phyloP scores from a whole-genome alignment of 2,113 vertebrate species.

The Lipotes vexillifer region DNA sequence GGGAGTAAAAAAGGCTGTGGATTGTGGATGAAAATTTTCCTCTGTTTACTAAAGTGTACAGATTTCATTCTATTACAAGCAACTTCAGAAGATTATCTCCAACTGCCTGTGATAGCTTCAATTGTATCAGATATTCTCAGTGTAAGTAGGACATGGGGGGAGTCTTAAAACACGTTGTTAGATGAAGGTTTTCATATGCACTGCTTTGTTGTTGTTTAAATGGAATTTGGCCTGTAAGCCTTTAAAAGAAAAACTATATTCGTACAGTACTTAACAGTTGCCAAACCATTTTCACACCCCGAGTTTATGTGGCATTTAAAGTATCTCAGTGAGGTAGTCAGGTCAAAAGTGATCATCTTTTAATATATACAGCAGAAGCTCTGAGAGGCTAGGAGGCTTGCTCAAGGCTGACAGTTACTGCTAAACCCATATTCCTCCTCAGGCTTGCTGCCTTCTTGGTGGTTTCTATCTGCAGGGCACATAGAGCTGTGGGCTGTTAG shows the following conservation, averaged over 20 bases:
- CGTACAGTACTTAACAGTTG: background rate
- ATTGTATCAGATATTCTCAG: background rate
- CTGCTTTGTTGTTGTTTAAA: background rate
- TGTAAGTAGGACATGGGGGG: background rate
- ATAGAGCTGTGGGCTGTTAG: background rate
- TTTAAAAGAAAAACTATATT: background rate
- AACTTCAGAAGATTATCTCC: background rate
- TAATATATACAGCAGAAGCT: background rate
- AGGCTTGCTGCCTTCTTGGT: background rate
- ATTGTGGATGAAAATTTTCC: background rate
- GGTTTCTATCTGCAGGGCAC: background rate
- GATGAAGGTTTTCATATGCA: background rate
- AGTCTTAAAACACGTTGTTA: background rate
- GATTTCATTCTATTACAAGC: background rate
- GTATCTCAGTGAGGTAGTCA: background rate
- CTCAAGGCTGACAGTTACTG: background rate
- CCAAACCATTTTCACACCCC: background rate
- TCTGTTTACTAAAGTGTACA: background rate
- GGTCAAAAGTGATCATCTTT: background rate
- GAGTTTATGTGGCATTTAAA: background rate
- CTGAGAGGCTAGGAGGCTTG: background rate
- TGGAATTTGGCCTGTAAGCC: conserved; percentile 25
- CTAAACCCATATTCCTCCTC: background rate
- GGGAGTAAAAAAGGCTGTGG: background rate
- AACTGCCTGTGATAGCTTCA: background rate